Conservation (phyloP, 2,113 vertebrate species). For the Talpa occidentalis region DNA sequence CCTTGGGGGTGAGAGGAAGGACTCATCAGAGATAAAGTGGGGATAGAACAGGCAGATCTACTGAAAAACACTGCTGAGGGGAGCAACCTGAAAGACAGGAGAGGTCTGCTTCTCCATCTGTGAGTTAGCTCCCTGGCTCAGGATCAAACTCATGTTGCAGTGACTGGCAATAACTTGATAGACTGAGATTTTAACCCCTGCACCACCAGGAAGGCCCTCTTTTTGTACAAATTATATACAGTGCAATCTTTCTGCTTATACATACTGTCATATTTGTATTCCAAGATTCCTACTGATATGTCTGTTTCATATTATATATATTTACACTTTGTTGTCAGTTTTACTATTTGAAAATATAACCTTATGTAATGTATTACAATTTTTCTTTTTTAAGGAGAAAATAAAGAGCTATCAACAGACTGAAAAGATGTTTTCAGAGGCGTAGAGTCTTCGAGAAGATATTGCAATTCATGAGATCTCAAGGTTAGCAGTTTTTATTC, state of each 20-base stretch:
- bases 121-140: too few species aligned
- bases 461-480: conserved; percentile 78
- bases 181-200: too few species aligned
- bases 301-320: background rate
- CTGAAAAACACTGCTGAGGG: too few species aligned
- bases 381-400: conserved; percentile 81
- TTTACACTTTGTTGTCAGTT: background rate
- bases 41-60: too few species aligned
- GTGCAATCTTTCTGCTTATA: background rate
- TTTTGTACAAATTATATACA: background rate
- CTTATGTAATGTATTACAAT: conserved; percentile 30
- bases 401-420: conserved; percentile 81
- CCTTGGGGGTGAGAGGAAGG: too few species aligned
- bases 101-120: too few species aligned
- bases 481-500: conserved; percentile 77
- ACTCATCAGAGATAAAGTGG: too few species aligned
- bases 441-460: conserved; percentile 81
- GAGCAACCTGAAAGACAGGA: too few species aligned
- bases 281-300: conserved; percentile 1
- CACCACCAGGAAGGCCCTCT: background rate
- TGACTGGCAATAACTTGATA: too few species aligned
- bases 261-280: background rate
- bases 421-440: conserved; percentile 83
- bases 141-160: too few species aligned
- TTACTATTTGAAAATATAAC: conserved; percentile 49